These are phyloP conservation scores for Cepaea hortensis DNA, from an alignment of 2,888 invertebrate genomes.

Conservation along the genomic window DNA sequence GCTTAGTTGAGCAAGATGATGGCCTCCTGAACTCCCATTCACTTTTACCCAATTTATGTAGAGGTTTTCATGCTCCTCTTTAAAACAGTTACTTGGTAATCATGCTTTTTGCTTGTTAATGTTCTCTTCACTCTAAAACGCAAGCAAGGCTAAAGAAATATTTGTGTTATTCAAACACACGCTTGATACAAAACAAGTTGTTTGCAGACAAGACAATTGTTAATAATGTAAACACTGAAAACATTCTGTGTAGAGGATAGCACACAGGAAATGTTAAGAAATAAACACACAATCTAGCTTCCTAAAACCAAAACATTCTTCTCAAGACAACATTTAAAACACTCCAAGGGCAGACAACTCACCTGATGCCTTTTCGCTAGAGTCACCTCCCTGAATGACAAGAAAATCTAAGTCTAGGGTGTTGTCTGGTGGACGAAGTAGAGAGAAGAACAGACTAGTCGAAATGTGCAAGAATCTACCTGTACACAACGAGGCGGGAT, in stretches of 20 bases:
- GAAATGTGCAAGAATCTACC: not conserved
- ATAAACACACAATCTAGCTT: not conserved
- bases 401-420: constrained; percentile 71
- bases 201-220: not conserved
- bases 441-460: constrained; percentile 37
- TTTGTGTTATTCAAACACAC: too few species aligned
- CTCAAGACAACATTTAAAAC: not conserved
- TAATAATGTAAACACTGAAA: not conserved
- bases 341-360: constrained; percentile 36
- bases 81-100: too few species aligned
- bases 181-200: too few species aligned
- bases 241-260: not conserved
- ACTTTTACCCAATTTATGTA: too few species aligned
- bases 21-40: too few species aligned
- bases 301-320: not conserved
- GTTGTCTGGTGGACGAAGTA: constrained; percentile 58
- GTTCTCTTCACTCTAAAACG: too few species aligned
- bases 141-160: too few species aligned
- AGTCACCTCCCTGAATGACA: constrained; percentile 63
- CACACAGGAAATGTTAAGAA: not conserved
- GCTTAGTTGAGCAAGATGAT: too few species aligned
- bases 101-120: too few species aligned
- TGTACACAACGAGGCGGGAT: too few species aligned
- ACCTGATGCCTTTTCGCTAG: constrained; percentile 54
- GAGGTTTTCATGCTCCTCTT: too few species aligned